Percentiles rank a stretch among this genome's conserved stretches.
phyloP scores from a whole-genome alignment of 2,113 vertebrate genomes.

The Petrocephalus microphthalmus region DNA sequence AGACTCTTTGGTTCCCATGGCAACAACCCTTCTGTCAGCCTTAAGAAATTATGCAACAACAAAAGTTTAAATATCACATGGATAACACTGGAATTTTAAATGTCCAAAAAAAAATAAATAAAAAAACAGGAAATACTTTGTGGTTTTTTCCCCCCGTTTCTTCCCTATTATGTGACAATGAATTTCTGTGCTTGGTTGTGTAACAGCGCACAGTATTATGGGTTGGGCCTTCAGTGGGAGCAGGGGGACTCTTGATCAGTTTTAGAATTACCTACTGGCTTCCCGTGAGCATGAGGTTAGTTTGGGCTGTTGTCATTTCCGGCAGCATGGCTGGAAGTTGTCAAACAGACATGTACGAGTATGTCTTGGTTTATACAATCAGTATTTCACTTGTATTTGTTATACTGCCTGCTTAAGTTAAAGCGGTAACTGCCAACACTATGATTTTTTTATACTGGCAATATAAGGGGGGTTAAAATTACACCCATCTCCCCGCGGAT shows the following conservation, averaged over 20 bases:
- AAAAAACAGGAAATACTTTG: conserved; percentile 66
- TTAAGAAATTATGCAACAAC: conserved; percentile 94
- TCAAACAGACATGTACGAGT: neutral
- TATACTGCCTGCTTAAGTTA: neutral
- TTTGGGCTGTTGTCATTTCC: neutral
- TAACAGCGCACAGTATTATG: neutral
- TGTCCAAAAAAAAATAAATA: conserved; percentile 81
- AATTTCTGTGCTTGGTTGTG: neutral
- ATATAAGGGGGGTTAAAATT: neutral
- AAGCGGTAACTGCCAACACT: neutral
- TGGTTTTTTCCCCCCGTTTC: neutral
- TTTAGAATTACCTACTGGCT: neutral
- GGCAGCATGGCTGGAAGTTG: neutral
- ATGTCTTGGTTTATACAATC: too few species aligned
- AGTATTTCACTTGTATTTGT: neutral
- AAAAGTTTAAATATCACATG: conserved; percentile 69
- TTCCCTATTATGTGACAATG: neutral
- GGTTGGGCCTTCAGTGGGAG: neutral
- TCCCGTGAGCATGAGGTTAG: neutral
- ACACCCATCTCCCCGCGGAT: too few species aligned
- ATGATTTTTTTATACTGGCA: neutral
- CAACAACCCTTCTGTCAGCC: conserved; percentile 80
- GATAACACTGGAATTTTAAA: conserved; percentile 96
- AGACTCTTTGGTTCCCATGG: conserved; percentile 67
- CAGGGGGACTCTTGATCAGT: neutral